Percentiles rank a stretch among this genome's conserved stretches.
These are phyloP conservation scores for Cephonodes hylas DNA, from an alignment of 2,888 invertebrate genomes.

Conservation along the genomic window DNA sequence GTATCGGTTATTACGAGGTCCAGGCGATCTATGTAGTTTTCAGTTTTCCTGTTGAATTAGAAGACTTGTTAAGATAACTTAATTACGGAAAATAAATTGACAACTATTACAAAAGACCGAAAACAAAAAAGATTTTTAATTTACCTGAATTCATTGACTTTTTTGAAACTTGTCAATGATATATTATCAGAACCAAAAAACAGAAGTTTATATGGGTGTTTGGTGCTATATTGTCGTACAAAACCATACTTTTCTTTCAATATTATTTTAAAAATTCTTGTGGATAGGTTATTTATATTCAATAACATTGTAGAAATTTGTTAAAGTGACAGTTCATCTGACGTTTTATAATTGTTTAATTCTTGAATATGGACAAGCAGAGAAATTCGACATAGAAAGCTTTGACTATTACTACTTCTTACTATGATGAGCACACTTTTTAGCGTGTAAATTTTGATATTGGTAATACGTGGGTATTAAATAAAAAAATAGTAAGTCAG, in stretches of 20 bases:
- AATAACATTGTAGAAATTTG: slow-evolving; percentile 32
- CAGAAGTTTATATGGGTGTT: slow-evolving; percentile 67
- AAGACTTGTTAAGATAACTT: background rate
- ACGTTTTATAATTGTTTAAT: too few species aligned
- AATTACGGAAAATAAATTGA: background rate
- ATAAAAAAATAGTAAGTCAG: too few species aligned
- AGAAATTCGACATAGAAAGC: too few species aligned
- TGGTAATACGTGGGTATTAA: too few species aligned
- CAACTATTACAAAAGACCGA: background rate
- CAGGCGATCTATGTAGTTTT: slow-evolving; percentile 74
- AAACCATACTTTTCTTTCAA: slow-evolving; percentile 39
- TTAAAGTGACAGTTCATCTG: background rate
- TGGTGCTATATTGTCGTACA: slow-evolving; percentile 35
- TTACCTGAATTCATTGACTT: slow-evolving; percentile 84
- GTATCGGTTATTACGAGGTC: slow-evolving; percentile 87
- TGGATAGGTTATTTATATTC: slow-evolving; percentile 52
- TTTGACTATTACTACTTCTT: too few species aligned
- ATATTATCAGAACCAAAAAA: slow-evolving; percentile 95
- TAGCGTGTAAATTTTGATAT: too few species aligned
- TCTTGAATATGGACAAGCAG: too few species aligned
- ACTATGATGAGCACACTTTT: too few species aligned
- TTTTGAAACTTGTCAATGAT: slow-evolving; percentile 87
- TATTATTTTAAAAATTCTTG: slow-evolving; percentile 32
- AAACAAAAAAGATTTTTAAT: background rate
- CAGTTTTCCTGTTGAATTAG: slow-evolving; percentile 71